Conservation (phyloP, 2,888 invertebrate species). For the Camptogramma bilineatum region DNA sequence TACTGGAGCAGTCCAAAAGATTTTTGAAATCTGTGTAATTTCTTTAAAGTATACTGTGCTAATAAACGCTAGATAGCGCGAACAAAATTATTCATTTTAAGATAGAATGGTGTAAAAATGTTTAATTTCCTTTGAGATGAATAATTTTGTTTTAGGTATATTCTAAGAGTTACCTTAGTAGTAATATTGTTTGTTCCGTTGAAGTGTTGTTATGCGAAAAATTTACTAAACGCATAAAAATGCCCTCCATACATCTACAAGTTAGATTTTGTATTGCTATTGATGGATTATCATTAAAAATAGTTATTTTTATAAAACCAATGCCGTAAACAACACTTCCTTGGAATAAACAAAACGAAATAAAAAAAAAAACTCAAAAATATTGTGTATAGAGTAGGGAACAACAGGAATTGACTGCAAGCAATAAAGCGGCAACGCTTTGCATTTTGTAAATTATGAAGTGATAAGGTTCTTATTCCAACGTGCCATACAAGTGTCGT, state of each 20-base stretch:
- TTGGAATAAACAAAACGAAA: conserved; percentile 34
- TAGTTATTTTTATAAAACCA: conserved; percentile 5
- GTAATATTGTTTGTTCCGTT: conserved; percentile 16
- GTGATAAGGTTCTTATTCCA: conserved; percentile 57
- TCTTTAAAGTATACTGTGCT: conserved; percentile 39
- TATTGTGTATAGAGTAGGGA: conserved; percentile 45
- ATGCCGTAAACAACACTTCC: conserved; percentile 24
- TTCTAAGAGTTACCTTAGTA: conserved; percentile 33
- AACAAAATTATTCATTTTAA: conserved; percentile 50
- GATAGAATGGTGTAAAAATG: neutral
- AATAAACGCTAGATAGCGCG: conserved; percentile 29
- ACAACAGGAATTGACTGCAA: conserved; percentile 66
- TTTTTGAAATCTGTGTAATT: conserved; percentile 46
- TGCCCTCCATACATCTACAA: conserved; percentile 28
- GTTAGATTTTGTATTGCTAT: conserved; percentile 32
- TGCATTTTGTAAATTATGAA: conserved; percentile 56
- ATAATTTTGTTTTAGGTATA: conserved; percentile 31
- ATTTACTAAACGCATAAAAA: conserved; percentile 23
- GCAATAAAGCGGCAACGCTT: conserved; percentile 61
- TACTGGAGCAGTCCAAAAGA: conserved; percentile 52
- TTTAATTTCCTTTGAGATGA: conserved; percentile 37
- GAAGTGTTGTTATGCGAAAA: conserved; percentile 19
- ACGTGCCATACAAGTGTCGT: conserved; percentile 68
- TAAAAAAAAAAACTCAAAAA: conserved; percentile 39
- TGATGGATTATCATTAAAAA: conserved; percentile 5